Percentiles rank a stretch among this genome's conserved stretches.
phyloP scores from a whole-genome alignment of 2,888 invertebrate species.

The Cheilosia impressa region DNA sequence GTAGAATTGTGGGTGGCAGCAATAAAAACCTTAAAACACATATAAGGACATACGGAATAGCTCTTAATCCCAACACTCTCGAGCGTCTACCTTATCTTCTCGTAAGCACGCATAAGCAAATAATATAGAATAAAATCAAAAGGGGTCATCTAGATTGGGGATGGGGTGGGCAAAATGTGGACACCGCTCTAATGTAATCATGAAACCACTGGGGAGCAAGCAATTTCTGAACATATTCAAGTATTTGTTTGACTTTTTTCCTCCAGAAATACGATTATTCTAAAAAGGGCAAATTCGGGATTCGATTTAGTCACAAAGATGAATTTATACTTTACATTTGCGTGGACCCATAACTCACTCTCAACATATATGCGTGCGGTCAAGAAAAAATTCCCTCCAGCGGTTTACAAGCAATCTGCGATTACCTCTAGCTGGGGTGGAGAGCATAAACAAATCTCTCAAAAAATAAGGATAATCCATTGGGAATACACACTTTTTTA shows the following conservation, averaged over 20 bases:
- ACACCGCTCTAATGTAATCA: constrained; percentile 29
- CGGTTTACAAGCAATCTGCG: constrained; percentile 46
- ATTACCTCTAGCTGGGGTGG: constrained; percentile 31
- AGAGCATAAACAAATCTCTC: constrained; percentile 1
- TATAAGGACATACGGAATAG: too few species aligned
- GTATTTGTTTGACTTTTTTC: constrained; percentile 18
- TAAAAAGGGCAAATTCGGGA: constrained; percentile 52
- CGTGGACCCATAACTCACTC: constrained; percentile 32
- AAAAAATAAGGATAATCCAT: constrained; percentile 27
- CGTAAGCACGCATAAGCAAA: too few species aligned
- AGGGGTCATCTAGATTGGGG: too few species aligned
- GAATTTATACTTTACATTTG: constrained; percentile 45
- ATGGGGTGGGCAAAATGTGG: background rate
- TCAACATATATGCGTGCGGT: constrained; percentile 45
- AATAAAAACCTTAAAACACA: too few species aligned
- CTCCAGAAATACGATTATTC: constrained; percentile 31
- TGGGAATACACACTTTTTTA: constrained; percentile 42
- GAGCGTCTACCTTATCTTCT: too few species aligned
- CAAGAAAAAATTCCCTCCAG: constrained; percentile 49
- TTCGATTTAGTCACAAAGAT: constrained; percentile 44
- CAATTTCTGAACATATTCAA: constrained; percentile 19
- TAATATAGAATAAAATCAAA: too few species aligned
- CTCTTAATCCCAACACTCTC: too few species aligned
- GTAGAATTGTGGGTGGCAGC: too few species aligned
- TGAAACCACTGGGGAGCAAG: constrained; percentile 35